Base-by-base conservation (phyloP, 2,113 vertebrate species). In the Polypterus senegalus region DNA sequence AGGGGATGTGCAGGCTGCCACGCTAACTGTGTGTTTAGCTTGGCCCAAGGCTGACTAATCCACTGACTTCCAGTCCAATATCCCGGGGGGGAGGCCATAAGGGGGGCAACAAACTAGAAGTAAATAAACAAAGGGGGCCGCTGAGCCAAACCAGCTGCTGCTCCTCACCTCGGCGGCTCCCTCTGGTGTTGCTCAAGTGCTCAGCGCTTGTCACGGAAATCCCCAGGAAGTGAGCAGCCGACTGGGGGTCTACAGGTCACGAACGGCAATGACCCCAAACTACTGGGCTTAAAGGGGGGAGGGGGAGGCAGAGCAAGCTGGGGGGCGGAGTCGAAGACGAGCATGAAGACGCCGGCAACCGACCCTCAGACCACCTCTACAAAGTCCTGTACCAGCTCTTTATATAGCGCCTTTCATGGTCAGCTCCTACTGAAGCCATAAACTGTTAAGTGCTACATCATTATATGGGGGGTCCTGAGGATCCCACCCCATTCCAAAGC, bases 161-260 rank as follows among this genome's bases (percentile, higher is more conserved):
- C 79, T 77, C 76, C 73, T 63, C 71, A 67, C 73, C 27, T 27
- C 27, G 27, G 27, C 27, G 27, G 68, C 77, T 57, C 74, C 74
- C 75, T 57, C 68, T 63, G 58, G 11, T 57, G 67, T 66, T 57
- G 43, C 46, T 57, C 71, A 65, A 76, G 74, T 67, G 71, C 73
- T 76, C 71, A 77, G 71, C 64, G 78, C 83, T 79, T 85, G 81
- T 82, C 77, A 86, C 79, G 75, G 80, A 84, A 84, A 84, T 87
- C 81, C 81, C 78, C 81, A 80, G 81, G 81, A 86, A 85, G 84
- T 27, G 76, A 80, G 77, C 80, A 81, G 76, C 70, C 69, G 44
- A 66, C 68, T 78, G 78, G 79, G 73, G 75, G 81, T 82, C 81
- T 81, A 81, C 82, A 84, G 79, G 82, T 74, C 75, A 74, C 46